Evolutionary conservation across 1,140 invertebrate species (phyloP).

Genomic region (Halictus rubicundus): DNA sequence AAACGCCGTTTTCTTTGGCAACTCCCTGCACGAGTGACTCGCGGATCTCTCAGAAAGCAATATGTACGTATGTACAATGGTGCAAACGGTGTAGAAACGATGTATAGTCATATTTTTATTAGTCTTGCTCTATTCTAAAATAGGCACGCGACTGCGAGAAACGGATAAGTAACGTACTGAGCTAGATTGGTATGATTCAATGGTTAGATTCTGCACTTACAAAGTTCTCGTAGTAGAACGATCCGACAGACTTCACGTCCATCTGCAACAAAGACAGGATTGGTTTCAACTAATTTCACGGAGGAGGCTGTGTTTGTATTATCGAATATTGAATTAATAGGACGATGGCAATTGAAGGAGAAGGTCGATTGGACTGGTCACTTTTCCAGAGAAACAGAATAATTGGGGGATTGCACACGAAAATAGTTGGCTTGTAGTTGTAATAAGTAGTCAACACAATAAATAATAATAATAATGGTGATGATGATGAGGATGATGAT

Average conservation of each 20-base stretch:
- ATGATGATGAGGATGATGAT: too few relatives aligned
- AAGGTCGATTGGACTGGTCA: conserved; percentile 30
- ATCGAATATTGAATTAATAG: conserved; percentile 43
- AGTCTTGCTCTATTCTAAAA: not conserved
- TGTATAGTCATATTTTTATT: not conserved
- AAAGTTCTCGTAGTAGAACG: conserved; percentile 96
- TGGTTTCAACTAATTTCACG: conserved; percentile 79
- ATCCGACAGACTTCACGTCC: conserved; percentile 96
- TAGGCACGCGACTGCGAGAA: too few relatives aligned
- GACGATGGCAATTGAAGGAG: conserved; percentile 9
- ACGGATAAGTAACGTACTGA: not conserved
- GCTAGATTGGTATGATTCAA: conserved; percentile 62
- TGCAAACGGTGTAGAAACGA: not conserved
- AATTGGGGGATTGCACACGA: conserved; percentile 4
- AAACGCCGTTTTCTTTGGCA: not conserved
- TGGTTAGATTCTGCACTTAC: conserved; percentile 86
- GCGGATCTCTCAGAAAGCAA: not conserved
- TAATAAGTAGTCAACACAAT: not conserved
- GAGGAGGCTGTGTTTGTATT: conserved; percentile 62
- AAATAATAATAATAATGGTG: too few relatives aligned
- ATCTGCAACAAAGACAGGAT: conserved; percentile 86
- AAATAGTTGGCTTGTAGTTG: conserved; percentile 5
- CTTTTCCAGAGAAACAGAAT: conserved; percentile 55
- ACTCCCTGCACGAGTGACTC: not conserved
- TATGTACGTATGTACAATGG: too few relatives aligned